Evolutionary conservation across 2,113 vertebrate species (phyloP).

Genomic region (Neodontobutis hainanensis): DNA sequence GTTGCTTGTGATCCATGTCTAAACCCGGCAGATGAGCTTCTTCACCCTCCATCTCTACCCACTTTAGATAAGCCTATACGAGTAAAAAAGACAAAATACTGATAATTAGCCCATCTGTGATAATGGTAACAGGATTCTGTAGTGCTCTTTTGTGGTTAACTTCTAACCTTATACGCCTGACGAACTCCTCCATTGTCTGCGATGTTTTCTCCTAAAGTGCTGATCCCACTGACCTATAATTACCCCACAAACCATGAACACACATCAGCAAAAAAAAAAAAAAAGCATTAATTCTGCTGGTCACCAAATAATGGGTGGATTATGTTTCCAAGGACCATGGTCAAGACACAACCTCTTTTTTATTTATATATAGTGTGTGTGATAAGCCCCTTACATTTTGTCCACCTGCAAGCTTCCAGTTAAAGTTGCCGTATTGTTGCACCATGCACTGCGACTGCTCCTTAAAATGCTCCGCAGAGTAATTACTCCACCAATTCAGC

Average conservation of each 20-base stretch:
- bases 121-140: conserved; percentile 14
- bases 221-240: conserved; percentile 91
- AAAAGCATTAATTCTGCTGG: conserved; percentile 31
- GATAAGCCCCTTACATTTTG: conserved; percentile 80
- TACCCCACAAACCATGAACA: conserved; percentile 18
- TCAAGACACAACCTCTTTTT: conserved; percentile 25
- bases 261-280: conserved; percentile 10
- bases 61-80: conserved; percentile 91
- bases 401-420: conserved; percentile 89
- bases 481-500: conserved; percentile 98
- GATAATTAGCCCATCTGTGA: conserved; percentile 8
- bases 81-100: conserved; percentile 1
- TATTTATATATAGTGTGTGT: neutral
- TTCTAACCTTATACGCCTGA: conserved; percentile 91
- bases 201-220: conserved; percentile 95
- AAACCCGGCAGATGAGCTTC: conserved; percentile 89
- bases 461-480: conserved; percentile 89
- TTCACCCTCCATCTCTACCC: conserved; percentile 85
- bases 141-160: neutral
- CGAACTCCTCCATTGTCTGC: conserved; percentile 96
- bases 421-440: conserved; percentile 90
- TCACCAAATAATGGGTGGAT: conserved; percentile 18
- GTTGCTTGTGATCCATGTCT: conserved; percentile 88
- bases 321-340: neutral
- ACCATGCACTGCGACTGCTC: conserved; percentile 93